Evolutionary conservation across 1,140 invertebrate species (phyloP).

Genomic region (Trichonephila clavipes): DNA sequence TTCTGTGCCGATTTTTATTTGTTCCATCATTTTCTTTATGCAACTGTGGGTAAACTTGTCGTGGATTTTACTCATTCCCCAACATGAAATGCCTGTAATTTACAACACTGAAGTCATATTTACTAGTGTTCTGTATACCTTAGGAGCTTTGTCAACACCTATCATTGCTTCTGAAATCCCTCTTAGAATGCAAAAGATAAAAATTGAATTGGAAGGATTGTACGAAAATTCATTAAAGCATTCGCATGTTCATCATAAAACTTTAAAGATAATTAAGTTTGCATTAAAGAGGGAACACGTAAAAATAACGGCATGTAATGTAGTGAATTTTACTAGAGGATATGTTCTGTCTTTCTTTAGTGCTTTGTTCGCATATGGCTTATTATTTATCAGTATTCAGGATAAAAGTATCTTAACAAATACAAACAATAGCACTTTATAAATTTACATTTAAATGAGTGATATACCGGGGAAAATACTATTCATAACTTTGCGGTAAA

Average conservation of each 20-base stretch:
- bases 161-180: not conserved
- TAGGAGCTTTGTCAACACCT: not conserved
- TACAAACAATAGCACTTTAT: no score
- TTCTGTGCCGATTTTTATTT: not conserved
- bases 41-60: not conserved
- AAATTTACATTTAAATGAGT: no score
- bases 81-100: not conserved
- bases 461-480: no score
- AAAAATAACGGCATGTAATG: not conserved
- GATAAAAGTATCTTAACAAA: not conserved
- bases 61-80: not conserved
- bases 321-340: not conserved
- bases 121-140: not conserved
- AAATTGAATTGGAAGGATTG: not conserved
- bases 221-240: not conserved
- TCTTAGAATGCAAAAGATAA: not conserved
- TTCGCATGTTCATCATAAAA: not conserved
- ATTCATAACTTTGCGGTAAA: no score
- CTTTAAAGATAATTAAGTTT: not conserved
- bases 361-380: slow-evolving; percentile 21
- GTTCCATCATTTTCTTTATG: not conserved
- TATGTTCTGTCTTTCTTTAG: not conserved
- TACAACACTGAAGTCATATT: not conserved
- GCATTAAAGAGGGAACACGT: not conserved
- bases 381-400: slow-evolving; percentile 12